Conservation (phyloP, 1,140 invertebrate species). For the Drosophila pseudoananassae region DNA sequence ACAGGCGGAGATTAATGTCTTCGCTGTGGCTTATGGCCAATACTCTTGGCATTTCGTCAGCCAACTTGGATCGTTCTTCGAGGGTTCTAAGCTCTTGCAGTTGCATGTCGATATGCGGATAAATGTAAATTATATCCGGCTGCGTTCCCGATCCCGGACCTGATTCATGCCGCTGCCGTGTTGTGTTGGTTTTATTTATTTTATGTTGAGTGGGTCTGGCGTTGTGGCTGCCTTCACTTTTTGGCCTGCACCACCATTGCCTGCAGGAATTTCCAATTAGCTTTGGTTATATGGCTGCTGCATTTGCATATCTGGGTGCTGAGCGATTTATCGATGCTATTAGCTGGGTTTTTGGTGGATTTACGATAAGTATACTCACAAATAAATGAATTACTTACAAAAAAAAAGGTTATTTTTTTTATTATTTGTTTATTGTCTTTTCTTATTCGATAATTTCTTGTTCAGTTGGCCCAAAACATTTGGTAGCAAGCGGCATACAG, state of each 20-base stretch:
- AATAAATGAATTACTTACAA: not conserved
- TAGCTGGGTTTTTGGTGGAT: conserved; percentile 34
- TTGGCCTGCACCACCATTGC: conserved; percentile 57
- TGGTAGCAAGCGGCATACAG: conserved; percentile 20
- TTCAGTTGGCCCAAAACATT: conserved; percentile 20
- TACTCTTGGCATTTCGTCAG: conserved; percentile 57
- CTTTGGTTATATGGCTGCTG: conserved; percentile 59
- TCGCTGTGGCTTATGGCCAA: conserved; percentile 25
- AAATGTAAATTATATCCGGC: conserved; percentile 53
- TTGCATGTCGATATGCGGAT: conserved; percentile 53
- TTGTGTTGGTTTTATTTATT: conserved; percentile 16
- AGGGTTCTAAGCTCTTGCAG: conserved; percentile 38
- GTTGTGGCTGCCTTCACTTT: conserved; percentile 56
- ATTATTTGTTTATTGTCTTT: not conserved
- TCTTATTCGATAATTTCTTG: conserved; percentile 5
- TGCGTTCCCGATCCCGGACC: conserved; percentile 72
- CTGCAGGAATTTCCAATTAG: conserved; percentile 78
- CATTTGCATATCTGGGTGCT: conserved; percentile 62
- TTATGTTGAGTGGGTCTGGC: not conserved
- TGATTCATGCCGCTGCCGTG: conserved; percentile 34
- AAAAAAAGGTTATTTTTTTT: not conserved
- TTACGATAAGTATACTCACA: conserved; percentile 1
- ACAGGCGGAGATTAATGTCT: conserved; percentile 57
- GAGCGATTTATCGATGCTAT: conserved; percentile 60
- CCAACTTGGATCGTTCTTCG: conserved; percentile 43